Conservation (phyloP, 2,888 invertebrate genomes). For the Cataglyphis livida region DNA sequence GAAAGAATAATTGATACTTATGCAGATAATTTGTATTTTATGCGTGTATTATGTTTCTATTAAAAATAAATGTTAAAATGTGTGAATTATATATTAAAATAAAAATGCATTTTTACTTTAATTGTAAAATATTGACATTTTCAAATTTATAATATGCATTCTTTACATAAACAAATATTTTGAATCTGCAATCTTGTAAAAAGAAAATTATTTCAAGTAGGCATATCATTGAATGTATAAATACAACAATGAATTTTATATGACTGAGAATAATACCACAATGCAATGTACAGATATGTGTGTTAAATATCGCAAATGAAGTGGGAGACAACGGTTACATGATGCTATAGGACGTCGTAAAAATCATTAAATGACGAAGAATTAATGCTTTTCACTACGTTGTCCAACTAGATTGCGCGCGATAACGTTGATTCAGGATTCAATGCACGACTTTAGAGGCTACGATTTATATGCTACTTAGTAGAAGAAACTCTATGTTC, state of each 20-base stretch:
- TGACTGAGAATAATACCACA: background rate
- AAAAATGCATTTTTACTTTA: background rate
- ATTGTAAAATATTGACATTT: background rate
- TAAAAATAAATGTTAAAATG: background rate
- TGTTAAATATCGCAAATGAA: background rate
- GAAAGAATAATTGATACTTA: background rate
- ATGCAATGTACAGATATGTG: background rate
- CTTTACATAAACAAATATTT: slow-evolving; percentile 1
- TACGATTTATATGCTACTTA: slow-evolving; percentile 28
- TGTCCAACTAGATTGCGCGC: slow-evolving; percentile 14
- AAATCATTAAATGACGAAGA: slow-evolving; percentile 19
- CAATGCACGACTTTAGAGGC: background rate
- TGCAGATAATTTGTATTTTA: background rate
- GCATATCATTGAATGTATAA: background rate
- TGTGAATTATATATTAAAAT: background rate
- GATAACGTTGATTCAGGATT: slow-evolving; percentile 35
- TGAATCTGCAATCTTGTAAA: background rate
- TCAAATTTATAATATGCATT: background rate
- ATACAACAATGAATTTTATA: background rate
- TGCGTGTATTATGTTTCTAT: background rate
- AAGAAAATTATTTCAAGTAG: background rate
- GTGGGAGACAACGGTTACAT: slow-evolving; percentile 2
- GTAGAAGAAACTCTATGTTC: background rate
- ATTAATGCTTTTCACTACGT: slow-evolving; percentile 14
- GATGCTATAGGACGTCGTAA: background rate